Evolutionary conservation across 2,113 vertebrate species (phyloP).

Genomic region (Elephas maximus): DNA sequence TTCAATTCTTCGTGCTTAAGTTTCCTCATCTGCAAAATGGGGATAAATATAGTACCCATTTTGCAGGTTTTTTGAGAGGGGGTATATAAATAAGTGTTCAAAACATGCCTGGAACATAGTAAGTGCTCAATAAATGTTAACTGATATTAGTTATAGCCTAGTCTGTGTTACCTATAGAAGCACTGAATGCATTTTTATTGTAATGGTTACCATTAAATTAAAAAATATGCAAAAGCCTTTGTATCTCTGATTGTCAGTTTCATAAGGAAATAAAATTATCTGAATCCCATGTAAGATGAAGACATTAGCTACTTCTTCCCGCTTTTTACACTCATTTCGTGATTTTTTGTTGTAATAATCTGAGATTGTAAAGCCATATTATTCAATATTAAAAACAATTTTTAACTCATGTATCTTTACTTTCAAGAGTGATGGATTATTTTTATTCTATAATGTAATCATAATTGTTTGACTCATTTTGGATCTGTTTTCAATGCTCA

Average conservation of each 20-base stretch:
- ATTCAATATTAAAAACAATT: slow-evolving; percentile 27
- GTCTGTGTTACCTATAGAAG: slow-evolving; percentile 39
- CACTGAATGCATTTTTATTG: slow-evolving; percentile 56
- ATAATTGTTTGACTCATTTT: slow-evolving; percentile 24
- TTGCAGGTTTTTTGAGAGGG: neutral
- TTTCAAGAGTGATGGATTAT: slow-evolving; percentile 15
- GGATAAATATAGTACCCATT: slow-evolving; percentile 46
- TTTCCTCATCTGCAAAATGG: slow-evolving; percentile 40
- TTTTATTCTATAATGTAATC: slow-evolving; percentile 40
- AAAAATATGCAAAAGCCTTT: neutral
- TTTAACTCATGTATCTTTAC: slow-evolving; percentile 29
- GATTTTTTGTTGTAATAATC: slow-evolving; percentile 36
- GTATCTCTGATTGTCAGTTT: slow-evolving; percentile 17
- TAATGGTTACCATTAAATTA: slow-evolving; percentile 37
- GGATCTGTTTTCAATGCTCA: slow-evolving; percentile 14
- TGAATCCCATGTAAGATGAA: neutral
- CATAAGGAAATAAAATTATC: slow-evolving; percentile 28
- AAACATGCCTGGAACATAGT: neutral
- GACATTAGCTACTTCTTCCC: slow-evolving; percentile 12
- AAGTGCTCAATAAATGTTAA: slow-evolving; percentile 9
- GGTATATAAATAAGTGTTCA: slow-evolving; percentile 4
- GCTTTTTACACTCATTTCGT: neutral
- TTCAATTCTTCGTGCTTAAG: slow-evolving; percentile 60
- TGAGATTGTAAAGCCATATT: neutral
- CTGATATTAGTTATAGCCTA: slow-evolving; percentile 20